These are phyloP conservation scores for Podarcis muralis DNA, from an alignment of 2,113 vertebrate genomes.

Conservation along the genomic window DNA sequence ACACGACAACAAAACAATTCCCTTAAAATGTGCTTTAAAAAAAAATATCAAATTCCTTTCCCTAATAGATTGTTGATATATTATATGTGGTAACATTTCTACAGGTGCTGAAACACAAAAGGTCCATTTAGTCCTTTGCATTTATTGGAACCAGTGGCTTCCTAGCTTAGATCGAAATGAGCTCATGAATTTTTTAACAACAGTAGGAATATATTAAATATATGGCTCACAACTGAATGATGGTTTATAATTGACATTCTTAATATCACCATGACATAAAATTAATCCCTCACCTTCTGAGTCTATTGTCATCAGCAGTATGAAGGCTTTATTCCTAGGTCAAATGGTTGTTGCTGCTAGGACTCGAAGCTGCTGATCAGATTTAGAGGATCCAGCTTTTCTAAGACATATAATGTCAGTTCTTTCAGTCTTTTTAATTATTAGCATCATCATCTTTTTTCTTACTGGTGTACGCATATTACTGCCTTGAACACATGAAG, in stretches of 20 bases:
- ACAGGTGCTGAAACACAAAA: conserved; percentile 6
- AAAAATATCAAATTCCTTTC: not conserved
- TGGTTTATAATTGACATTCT: not conserved
- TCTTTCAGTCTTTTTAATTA: too few relatives aligned
- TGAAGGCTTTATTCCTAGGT: not conserved
- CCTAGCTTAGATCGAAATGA: not conserved
- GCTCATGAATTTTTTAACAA: not conserved
- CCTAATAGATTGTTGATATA: not conserved
- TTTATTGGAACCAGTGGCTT: conserved; percentile 1
- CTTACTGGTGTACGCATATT: too few relatives aligned
- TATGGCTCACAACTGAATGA: not conserved
- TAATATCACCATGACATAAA: not conserved
- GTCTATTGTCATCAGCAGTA: not conserved
- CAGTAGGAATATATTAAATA: not conserved
- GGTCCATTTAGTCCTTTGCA: not conserved
- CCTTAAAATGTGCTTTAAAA: not conserved
- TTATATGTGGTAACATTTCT: conserved; percentile 2
- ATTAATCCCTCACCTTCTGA: not conserved
- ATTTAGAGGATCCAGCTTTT: not conserved
- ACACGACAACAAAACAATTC: too few relatives aligned
- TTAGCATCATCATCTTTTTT: too few relatives aligned
- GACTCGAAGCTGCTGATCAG: not conserved
- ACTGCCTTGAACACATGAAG: too few relatives aligned
- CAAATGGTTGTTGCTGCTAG: not conserved
- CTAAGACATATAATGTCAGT: too few relatives aligned